A percentile compares a stretch with the other conserved stretches of the same genome.
phyloP scores from a whole-genome alignment of 2,888 invertebrate species.

The Pyralis farinalis region DNA sequence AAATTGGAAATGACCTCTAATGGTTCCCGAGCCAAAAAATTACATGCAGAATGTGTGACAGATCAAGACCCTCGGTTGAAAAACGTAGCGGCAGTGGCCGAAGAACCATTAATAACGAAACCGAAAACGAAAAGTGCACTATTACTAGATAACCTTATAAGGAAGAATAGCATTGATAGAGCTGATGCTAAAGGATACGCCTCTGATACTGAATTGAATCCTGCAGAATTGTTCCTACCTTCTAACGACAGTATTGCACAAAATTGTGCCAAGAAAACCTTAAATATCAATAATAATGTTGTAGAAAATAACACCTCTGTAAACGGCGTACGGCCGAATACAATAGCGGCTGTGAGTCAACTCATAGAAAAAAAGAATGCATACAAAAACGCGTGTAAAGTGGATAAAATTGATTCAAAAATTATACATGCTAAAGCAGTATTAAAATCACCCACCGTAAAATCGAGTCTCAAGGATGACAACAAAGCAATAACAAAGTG shows the following conservation, averaged over 20 bases:
- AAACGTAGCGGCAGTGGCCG: slow-evolving; percentile 37
- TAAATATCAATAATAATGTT: slow-evolving; percentile 74
- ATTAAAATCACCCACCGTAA: slow-evolving; percentile 58
- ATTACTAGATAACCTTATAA: slow-evolving; percentile 77
- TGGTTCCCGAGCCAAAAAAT: slow-evolving; percentile 45
- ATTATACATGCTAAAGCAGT: slow-evolving; percentile 63
- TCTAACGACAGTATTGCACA: slow-evolving; percentile 57
- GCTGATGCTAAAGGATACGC: slow-evolving; percentile 55
- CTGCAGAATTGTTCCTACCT: slow-evolving; percentile 68
- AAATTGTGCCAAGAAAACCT: slow-evolving; percentile 59
- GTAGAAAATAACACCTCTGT: slow-evolving; percentile 53
- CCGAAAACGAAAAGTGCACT: slow-evolving; percentile 72
- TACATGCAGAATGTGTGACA: slow-evolving; percentile 28
- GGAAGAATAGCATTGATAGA: slow-evolving; percentile 81
- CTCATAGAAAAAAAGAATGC: slow-evolving; percentile 62
- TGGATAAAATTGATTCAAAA: slow-evolving; percentile 64
- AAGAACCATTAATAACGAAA: slow-evolving; percentile 42
- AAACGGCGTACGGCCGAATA: slow-evolving; percentile 56
- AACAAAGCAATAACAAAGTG: slow-evolving; percentile 29
- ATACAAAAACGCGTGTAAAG: slow-evolving; percentile 59
- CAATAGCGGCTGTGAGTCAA: slow-evolving; percentile 64
- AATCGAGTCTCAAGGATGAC: slow-evolving; percentile 42
- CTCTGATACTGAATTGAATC: slow-evolving; percentile 60
- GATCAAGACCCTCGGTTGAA: slow-evolving; percentile 46
- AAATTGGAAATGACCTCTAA: slow-evolving; percentile 49